Evolutionary conservation across 2,797 vertebrate genomes (phyloP).

Genomic region (Galagoides demidoff): DNA sequence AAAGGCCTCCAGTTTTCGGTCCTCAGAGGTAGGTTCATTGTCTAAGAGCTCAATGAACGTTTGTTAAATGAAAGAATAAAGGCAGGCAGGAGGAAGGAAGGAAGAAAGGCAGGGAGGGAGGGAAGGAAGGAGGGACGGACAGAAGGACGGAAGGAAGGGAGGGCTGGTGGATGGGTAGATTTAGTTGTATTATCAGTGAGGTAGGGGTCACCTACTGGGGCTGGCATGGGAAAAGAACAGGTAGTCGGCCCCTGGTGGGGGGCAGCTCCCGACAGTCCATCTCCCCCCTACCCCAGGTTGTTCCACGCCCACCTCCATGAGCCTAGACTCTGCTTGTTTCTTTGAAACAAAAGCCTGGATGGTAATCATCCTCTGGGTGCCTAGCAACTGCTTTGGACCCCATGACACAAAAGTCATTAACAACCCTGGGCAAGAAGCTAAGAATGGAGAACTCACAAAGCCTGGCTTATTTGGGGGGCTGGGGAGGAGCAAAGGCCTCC

Average conservation of each 20-base stretch:
- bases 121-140: background rate
- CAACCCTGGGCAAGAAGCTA: background rate
- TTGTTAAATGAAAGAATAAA: background rate
- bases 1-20: background rate
- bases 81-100: background rate
- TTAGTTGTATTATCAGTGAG: background rate
- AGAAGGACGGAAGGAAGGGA: background rate
- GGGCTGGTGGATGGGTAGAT: background rate
- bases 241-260: too few relatives aligned
- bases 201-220: too few relatives aligned
- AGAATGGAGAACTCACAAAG: background rate
- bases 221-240: background rate
- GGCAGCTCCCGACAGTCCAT: background rate
- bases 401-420: constrained; percentile 41
- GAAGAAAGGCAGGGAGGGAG: too few relatives aligned
- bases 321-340: constrained; percentile 18
- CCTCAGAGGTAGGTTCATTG: background rate
- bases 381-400: constrained; percentile 68
- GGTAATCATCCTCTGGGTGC: constrained; percentile 47
- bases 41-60: background rate
- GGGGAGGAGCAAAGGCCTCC: background rate
- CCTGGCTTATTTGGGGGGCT: background rate
- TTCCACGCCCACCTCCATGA: background rate
- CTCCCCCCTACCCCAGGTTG: background rate
- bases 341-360: constrained; percentile 56